Percentiles rank a stretch among this genome's conserved stretches.
Conservation (phyloP, 1,140 invertebrate genomes). For the Panagrolaimus sp. region DNA sequence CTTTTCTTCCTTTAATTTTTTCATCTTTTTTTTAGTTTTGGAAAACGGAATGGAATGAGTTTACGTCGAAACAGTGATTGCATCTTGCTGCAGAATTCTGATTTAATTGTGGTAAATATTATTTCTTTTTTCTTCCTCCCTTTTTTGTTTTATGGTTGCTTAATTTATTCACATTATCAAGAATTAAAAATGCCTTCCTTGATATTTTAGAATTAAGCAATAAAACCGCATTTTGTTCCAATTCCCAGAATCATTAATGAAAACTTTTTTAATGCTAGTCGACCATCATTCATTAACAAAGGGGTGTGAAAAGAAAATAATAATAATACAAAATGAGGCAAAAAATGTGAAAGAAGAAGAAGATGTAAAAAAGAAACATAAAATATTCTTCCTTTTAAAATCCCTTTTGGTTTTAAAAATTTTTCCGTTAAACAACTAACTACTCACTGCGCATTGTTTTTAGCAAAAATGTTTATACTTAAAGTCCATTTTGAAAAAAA, state of each 20-base stretch:
- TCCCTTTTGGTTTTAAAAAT: too few relatives aligned
- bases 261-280: not conserved
- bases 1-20: not conserved
- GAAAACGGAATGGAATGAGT: constrained; percentile 47
- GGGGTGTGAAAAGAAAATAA: not conserved
- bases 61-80: constrained; percentile 42
- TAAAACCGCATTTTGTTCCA: not conserved
- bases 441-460: too few relatives aligned
- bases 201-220: not conserved
- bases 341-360: too few relatives aligned
- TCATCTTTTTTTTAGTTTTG: constrained; percentile 33
- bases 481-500: too few relatives aligned
- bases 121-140: constrained; percentile 14
- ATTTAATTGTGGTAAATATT: constrained; percentile 47
- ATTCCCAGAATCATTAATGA: not conserved
- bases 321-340: too few relatives aligned
- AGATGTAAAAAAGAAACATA: too few relatives aligned
- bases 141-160: not conserved
- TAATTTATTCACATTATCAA: constrained; percentile 11
- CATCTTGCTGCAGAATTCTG: constrained; percentile 44
- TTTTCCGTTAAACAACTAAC: too few relatives aligned
- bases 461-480: too few relatives aligned
- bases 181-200: not conserved
- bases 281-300: not conserved
- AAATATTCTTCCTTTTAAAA: too few relatives aligned